These are phyloP conservation scores for Menidia beryllina DNA, from an alignment of 2,113 vertebrate species.

Conservation along the genomic window DNA sequence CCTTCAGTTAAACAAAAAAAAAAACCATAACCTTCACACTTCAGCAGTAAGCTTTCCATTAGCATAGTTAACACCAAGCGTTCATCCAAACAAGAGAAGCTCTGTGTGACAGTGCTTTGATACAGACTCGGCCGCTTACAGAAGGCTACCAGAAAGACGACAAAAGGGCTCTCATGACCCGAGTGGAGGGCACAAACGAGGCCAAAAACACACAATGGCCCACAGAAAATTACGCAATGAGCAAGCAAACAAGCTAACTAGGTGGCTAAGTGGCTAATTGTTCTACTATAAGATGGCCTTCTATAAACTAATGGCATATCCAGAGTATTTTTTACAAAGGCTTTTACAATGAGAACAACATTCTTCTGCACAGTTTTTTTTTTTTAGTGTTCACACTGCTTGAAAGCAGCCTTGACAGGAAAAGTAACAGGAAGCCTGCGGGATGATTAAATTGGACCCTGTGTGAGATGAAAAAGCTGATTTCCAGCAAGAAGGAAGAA, in stretches of 20 bases:
- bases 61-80: constrained; percentile 75
- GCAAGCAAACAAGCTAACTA: constrained; percentile 15
- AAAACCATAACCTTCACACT: constrained; percentile 61
- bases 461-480: constrained; percentile 17
- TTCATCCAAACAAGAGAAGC: constrained; percentile 69
- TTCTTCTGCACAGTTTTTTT: background rate
- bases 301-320: constrained; percentile 3
- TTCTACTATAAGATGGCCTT: constrained; percentile 24
- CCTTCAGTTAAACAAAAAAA: constrained; percentile 7
- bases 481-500: constrained; percentile 23
- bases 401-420: constrained; percentile 26
- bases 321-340: background rate
- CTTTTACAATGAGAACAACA: background rate
- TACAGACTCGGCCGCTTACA: constrained; percentile 66
- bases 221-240: constrained; percentile 25
- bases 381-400: too few species aligned
- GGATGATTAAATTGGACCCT: constrained; percentile 12
- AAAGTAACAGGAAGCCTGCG: constrained; percentile 25
- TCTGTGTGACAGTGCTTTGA: constrained; percentile 74
- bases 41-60: constrained; percentile 65
- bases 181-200: constrained; percentile 50
- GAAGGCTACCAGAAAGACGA: constrained; percentile 71
- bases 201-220: constrained; percentile 55
- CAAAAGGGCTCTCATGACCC: constrained; percentile 59
- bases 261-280: constrained; percentile 34